These are phyloP conservation scores for Eurytoma adleriae DNA, from an alignment of 2,888 invertebrate species.

Conservation along the genomic window DNA sequence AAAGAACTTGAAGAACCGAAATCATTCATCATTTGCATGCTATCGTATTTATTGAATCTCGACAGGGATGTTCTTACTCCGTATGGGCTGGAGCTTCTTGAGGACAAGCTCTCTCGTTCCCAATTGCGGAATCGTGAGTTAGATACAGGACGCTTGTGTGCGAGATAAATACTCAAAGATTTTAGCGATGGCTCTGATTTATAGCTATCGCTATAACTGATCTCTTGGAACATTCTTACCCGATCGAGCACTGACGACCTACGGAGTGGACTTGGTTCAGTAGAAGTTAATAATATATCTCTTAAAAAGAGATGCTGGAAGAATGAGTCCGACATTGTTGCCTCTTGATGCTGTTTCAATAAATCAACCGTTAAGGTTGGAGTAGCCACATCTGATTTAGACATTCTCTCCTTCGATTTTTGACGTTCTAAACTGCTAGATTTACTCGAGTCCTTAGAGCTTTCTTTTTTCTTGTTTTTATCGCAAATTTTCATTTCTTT, in stretches of 20 bases:
- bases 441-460: slow-evolving; percentile 20
- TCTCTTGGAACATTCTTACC: slow-evolving; percentile 83
- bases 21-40: slow-evolving; percentile 70
- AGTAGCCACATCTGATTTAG: slow-evolving; percentile 60
- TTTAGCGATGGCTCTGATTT: slow-evolving; percentile 79
- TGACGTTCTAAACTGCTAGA: slow-evolving; percentile 58
- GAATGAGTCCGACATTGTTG: slow-evolving; percentile 81
- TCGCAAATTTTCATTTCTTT: slow-evolving; percentile 30
- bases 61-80: slow-evolving; percentile 76
- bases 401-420: slow-evolving; percentile 61
- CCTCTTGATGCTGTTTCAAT: slow-evolving; percentile 79
- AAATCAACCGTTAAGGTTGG: slow-evolving; percentile 74
- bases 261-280: slow-evolving; percentile 72
- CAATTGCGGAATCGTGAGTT: slow-evolving; percentile 84
- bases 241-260: slow-evolving; percentile 83
- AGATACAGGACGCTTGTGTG: slow-evolving; percentile 84
- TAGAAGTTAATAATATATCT: slow-evolving; percentile 75
- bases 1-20: slow-evolving; percentile 70
- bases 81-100: slow-evolving; percentile 79
- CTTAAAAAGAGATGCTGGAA: slow-evolving; percentile 85
- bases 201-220: slow-evolving; percentile 73
- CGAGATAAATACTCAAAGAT: slow-evolving; percentile 81
- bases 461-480: slow-evolving; percentile 30
- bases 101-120: slow-evolving; percentile 79
- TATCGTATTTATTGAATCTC: slow-evolving; percentile 72